phyloP scores from a whole-genome alignment of 2,113 vertebrate species.

The Sinocyclocheilus rhinocerous region DNA sequence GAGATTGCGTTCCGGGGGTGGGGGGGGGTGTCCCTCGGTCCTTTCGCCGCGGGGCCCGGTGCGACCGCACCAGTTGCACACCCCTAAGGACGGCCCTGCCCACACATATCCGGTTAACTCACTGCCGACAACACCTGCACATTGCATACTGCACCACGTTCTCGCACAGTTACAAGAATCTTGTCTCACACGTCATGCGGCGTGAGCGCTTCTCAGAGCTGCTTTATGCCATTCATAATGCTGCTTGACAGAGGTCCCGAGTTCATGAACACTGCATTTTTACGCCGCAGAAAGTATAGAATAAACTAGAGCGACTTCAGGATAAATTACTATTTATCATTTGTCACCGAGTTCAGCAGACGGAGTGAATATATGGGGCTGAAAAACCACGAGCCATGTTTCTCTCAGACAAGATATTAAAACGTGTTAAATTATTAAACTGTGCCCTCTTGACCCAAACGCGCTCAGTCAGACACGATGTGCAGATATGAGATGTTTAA shows the following conservation, averaged over 20 bases:
- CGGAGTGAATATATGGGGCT: constrained; percentile 12
- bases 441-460: constrained; percentile 50
- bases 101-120: constrained; percentile 52
- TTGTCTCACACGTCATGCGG: background rate
- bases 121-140: constrained; percentile 34
- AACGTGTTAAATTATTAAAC: constrained; percentile 53
- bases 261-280: constrained; percentile 24
- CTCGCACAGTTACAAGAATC: background rate
- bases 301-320: constrained; percentile 3
- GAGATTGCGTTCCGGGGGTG: no score
- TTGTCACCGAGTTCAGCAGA: constrained; percentile 4
- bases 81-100: constrained; percentile 8
- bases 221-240: constrained; percentile 28
- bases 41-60: no score
- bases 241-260: background rate
- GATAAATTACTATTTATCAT: constrained; percentile 22
- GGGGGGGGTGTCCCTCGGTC: no score
- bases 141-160: constrained; percentile 13
- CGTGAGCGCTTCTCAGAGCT: background rate
- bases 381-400: constrained; percentile 31
- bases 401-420: constrained; percentile 53
- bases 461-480: constrained; percentile 37
- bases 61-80: no score
- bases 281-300: background rate
- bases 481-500: constrained; percentile 52